Evolutionary conservation across 2,888 invertebrate species (phyloP), one percentile per base, ranked within the genome.

Genomic region (Calameuta pallipes): DNA sequence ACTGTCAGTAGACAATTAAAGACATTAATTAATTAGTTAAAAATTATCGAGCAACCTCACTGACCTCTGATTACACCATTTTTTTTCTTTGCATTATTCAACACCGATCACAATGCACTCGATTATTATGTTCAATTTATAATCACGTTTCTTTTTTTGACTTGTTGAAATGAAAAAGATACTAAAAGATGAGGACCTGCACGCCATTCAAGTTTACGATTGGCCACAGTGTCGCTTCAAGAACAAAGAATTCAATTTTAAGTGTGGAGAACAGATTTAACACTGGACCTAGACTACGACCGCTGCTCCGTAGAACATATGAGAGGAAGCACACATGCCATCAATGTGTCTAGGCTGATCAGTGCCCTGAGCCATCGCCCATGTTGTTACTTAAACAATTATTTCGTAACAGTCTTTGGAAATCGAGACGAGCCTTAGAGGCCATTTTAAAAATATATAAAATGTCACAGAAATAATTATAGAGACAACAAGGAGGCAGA

Each of bases 201-300:
- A 56, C 56, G 23, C 56, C 56, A 56, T 23, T 56, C 56, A 56
- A 56, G 23, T 56, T 56, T 56, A 56, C 23, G 56, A 56, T 56
- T 56, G 56, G 56, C 9, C 1, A 56, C 56, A 2, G 6, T 23
- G 56, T 23, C 56, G 56, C 71, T 34, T 31, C 6, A 2, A 71
- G 71, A 71, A 71, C 71, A 71, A 71, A 71, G 71, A 31, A 31
- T 71, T 11, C 31, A 31, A 15, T 71, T 71, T 71, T 71, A 71
- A 71, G 71, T 71, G 36, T 35, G 74, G 13, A 69, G 74, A 56
- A 33, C 56, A 37, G 68, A 75, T 75, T 75, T 36, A 69, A 69
- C 69, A 75, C 78, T 75, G 78, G 69, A 75, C 78, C 75, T 78
- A 78, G 75, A 70, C 75, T 69, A n/a, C 34, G 69, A 78, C 33